Evolutionary conservation across 2,888 invertebrate genomes (phyloP), one percentile per base, ranked within the genome.

Genomic region (Sphaerophoria rueppellii): DNA sequence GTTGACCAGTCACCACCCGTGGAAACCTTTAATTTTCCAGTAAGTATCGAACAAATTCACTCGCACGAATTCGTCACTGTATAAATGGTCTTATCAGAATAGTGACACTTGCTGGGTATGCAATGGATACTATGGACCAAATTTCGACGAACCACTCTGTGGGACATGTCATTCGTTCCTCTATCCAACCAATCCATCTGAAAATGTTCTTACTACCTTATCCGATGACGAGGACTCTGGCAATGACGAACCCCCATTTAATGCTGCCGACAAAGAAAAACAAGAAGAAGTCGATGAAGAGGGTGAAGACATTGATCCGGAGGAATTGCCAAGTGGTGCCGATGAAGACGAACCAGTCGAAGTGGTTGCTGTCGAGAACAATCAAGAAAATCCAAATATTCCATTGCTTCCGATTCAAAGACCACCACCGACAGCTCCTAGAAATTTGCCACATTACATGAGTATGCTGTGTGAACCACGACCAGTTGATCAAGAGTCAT

Each of bases 141-240:
- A 95, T 91, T 98, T 96, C 90, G 97, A 95, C 37, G 97, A 98
- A 90, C 98, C 98, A 9, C 95, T 98, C 0, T 98, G 98, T 91
- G 95, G 96, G 14, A 97, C 97, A 0, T 98, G 98, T 89, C 98
- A 98, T 90, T 94, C 97, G 55, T 98, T 98, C 91, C 92, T 98
- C n/a, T 98, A 96, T 90, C 97, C 97, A 0, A 95, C 96, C 89
- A 91, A 91, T 70, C 88, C 89, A 2, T 88, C 89, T 2, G 92
- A 92, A 72, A 91, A 92, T 14, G 37, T 89, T 14, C 87, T 91
- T 83, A 90, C 89, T 69, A 93, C 94, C 86, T 93, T 94, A 81
- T 95, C 96, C 5, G 98, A 98, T 75, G 97, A 97, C 88, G 96
- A 96, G 87, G 98, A 98, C 91, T 98, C 98, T 0, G 98, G 98